Evolutionary conservation across 2,888 invertebrate species (phyloP), one percentile per base, ranked within the genome.

Genomic region (Heliconius erato): DNA sequence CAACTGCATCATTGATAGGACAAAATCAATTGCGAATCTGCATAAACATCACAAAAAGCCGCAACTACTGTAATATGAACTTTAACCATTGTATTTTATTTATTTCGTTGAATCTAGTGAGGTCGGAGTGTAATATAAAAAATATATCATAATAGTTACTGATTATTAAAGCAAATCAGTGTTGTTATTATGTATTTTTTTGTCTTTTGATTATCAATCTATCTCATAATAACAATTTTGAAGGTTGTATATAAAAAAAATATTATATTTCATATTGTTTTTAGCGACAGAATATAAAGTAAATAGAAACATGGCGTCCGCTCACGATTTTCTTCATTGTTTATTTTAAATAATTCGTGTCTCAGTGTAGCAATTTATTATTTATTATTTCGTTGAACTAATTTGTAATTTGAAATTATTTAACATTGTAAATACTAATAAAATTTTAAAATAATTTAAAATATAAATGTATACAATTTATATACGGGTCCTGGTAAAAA

Each of bases 281-380:
- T n/a, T 23, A 76, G 69, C 23, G 82, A 82, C 76, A 80, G 54
- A 71, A 49, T 80, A 69, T 59, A 54, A 77, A 79, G 82, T 76
- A 79, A 82, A 76, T n/a, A 77, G 14, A 65, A 80, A 80, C 79
- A 80, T 54, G 77, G 35, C 49, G 6, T n/a, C 35, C 26, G 72
- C 71, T 82, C 77, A 80, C 79, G 82, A 79, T 77, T 82, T 54
- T 80, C 79, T 79, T 76, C 44, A 80, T 79, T 65, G 16, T 32
- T 26, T 72, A 63, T 74, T 65, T 44, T 49, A 80, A 65, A 49
- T 44, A 74, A 67, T 2, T 79, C 59, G 68, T 78, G 78, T 67
- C 44, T 12, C 40, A 78, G 19, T 26, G 63, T 77, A 19, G 40
- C 54, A 32, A 59, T 76, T n/a, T 59, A 14, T 76, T 76, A 32